Percentiles rank a stretch among this genome's conserved stretches.
Conservation (phyloP, 2,113 vertebrate genomes). For the Rhinichthys klamathensis region DNA sequence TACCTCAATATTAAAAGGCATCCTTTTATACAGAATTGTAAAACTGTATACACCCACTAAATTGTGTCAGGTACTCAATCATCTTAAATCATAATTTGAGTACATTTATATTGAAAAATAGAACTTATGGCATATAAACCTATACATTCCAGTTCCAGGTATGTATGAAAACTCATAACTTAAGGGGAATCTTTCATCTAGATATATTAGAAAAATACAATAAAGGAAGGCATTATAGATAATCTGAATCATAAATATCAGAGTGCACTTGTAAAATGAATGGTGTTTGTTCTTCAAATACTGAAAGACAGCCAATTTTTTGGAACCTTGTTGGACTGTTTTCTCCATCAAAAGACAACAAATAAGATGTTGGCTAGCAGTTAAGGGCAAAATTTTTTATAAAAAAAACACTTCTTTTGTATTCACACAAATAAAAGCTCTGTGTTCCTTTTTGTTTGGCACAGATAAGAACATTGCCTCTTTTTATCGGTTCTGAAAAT, state of each 20-base stretch:
- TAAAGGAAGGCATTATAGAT: not conserved
- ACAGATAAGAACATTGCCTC: slow-evolving; percentile 28
- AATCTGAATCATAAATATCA: not conserved
- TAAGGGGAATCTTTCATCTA: not conserved
- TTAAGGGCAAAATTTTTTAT: not conserved
- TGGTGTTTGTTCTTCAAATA: not conserved
- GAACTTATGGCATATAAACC: not conserved
- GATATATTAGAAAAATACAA: not conserved
- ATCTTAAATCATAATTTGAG: not conserved
- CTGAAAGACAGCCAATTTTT: not conserved
- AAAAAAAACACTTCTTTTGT: slow-evolving; percentile 19
- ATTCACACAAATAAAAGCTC: slow-evolving; percentile 29
- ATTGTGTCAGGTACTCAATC: not conserved
- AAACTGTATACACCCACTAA: not conserved
- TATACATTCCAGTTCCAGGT: not conserved
- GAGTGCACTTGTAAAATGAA: not conserved
- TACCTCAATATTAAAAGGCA: not conserved
- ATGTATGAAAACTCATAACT: not conserved
- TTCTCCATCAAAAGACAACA: not conserved
- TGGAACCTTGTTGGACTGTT: not conserved
- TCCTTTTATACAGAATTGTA: not conserved
- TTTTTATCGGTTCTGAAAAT: slow-evolving; percentile 25
- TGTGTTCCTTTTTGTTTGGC: slow-evolving; percentile 26
- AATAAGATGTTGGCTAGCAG: not conserved
- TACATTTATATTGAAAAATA: not conserved